phyloP scores from a whole-genome alignment of 2,888 invertebrate genomes.

The Sinelater perroti region DNA sequence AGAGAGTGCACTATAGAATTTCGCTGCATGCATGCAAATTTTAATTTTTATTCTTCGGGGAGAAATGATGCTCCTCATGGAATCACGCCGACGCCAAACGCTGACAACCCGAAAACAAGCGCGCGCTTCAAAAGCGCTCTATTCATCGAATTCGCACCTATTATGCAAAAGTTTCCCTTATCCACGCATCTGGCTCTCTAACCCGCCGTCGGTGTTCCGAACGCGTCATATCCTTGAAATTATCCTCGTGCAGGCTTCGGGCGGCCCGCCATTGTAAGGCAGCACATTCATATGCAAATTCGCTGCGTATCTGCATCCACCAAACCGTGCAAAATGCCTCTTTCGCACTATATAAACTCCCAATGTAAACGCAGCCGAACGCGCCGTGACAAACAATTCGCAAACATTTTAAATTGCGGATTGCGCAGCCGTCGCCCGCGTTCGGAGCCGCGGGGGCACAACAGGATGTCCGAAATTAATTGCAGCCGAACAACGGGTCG shows the following conservation, averaged over 20 bases:
- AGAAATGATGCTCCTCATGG: too few species aligned
- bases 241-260: constrained; percentile 20
- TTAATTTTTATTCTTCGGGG: too few species aligned
- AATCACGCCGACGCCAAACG: too few species aligned
- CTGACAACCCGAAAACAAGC: too few species aligned
- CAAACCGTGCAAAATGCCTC: constrained; percentile 32
- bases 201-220: constrained; percentile 14
- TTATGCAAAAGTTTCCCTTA: not conserved
- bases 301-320: constrained; percentile 27
- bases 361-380: constrained; percentile 16
- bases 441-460: too few species aligned
- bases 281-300: constrained; percentile 35
- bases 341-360: constrained; percentile 31
- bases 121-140: too few species aligned
- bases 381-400: constrained; percentile 2
- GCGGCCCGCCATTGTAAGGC: constrained; percentile 29
- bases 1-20: too few species aligned
- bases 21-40: too few species aligned
- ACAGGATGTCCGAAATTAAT: too few species aligned
- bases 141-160: too few species aligned
- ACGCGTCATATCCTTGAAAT: constrained; percentile 28
- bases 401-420: constrained; percentile 4
- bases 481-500: too few species aligned
- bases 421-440: too few species aligned
- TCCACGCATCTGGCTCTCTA: constrained; percentile 2